phyloP scores from a whole-genome alignment of 2,888 invertebrate species.

The Cryptosula pallasiana region DNA sequence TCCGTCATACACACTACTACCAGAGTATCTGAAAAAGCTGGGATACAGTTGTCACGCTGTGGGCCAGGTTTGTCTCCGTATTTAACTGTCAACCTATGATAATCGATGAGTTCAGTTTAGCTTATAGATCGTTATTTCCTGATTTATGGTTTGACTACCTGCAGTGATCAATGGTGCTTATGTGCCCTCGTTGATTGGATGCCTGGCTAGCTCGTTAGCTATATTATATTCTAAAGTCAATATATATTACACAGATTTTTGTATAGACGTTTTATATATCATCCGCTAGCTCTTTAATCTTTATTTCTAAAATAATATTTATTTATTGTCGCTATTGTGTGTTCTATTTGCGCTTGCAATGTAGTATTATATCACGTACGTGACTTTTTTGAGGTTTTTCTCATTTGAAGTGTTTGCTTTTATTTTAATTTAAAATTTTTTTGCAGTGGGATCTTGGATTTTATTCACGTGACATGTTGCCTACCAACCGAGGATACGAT shows the following conservation, averaged over 20 bases:
- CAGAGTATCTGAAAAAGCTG: not conserved
- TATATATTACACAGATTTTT: not conserved
- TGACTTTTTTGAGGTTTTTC: not conserved
- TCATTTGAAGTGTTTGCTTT: not conserved
- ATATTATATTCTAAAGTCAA: not conserved
- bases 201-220: too few relatives aligned
- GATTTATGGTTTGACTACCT: not conserved
- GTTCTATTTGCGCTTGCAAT: too few relatives aligned
- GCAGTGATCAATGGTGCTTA: not conserved
- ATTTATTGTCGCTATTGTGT: too few relatives aligned
- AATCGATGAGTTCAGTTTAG: not conserved
- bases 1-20: not conserved
- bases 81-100: not conserved
- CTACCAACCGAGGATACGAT: conserved; percentile 6
- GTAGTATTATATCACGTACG: too few relatives aligned
- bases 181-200: not conserved
- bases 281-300: too few relatives aligned
- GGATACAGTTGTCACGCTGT: not conserved
- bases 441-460: conserved; percentile 21
- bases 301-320: too few relatives aligned
- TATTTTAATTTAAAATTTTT: not conserved
- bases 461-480: not conserved
- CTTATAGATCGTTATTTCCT: too few relatives aligned
- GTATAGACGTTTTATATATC: not conserved
- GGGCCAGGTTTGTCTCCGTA: conserved; percentile 1